These are phyloP conservation scores for Phania funesta DNA, from an alignment of 2,888 invertebrate species.

Conservation along the genomic window DNA sequence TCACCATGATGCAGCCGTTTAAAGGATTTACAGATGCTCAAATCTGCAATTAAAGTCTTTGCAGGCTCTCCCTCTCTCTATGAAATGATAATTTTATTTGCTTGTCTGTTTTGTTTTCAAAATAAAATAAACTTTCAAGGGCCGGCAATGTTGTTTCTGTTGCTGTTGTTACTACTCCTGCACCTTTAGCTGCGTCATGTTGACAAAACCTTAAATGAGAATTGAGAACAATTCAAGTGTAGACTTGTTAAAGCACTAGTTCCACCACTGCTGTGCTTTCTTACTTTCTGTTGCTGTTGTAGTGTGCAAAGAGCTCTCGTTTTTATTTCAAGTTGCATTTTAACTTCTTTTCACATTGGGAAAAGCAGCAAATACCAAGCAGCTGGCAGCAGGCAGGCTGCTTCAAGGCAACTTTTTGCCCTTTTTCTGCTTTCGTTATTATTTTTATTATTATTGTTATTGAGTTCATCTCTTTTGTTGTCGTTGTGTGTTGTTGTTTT, in stretches of 20 bases:
- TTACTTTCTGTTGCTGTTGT: constrained; percentile 32
- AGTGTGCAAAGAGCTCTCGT: constrained; percentile 51
- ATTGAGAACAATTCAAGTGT: constrained; percentile 41
- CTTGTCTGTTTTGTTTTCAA: constrained; percentile 32
- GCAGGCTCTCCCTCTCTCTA: constrained; percentile 12
- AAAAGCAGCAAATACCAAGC: not conserved
- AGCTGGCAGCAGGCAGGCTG: constrained; percentile 31
- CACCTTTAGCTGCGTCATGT: constrained; percentile 23
- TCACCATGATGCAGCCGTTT: not conserved
- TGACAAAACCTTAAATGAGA: constrained; percentile 44
- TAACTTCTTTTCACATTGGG: constrained; percentile 20
- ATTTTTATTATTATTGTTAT: constrained; percentile 57
- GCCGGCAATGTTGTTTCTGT: constrained; percentile 27
- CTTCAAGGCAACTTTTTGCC: constrained; percentile 59
- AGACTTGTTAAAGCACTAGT: constrained; percentile 48
- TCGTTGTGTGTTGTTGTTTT: constrained; percentile 9
- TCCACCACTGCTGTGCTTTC: constrained; percentile 16
- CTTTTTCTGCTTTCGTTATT: constrained; percentile 53
- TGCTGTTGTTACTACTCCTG: constrained; percentile 5
- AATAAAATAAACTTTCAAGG: constrained; percentile 58
- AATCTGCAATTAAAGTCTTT: constrained; percentile 5
- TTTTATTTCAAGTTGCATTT: constrained; percentile 49
- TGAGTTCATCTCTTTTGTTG: constrained; percentile 49
- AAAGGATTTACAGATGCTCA: constrained; percentile 2
- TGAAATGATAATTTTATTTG: not conserved